Conservation (phyloP, 2,797 vertebrate genomes). For the Danio choprae region DNA sequence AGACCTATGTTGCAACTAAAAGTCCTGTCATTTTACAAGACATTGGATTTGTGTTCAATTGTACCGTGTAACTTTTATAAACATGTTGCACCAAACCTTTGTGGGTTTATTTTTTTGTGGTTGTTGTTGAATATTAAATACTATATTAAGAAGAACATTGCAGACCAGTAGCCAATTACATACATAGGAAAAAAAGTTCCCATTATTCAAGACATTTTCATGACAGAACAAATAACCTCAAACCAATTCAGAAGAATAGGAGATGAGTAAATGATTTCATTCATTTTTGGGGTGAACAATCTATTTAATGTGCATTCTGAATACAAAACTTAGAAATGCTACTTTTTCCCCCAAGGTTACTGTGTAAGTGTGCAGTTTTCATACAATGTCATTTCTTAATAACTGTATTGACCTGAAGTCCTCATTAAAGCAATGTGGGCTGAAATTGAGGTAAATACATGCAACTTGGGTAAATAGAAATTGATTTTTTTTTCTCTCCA, state of each 20-base stretch:
- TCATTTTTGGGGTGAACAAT: too few species aligned
- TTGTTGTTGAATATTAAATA: too few species aligned
- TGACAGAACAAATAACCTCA: too few species aligned
- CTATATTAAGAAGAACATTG: too few species aligned
- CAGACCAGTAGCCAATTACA: too few species aligned
- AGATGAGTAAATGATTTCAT: too few species aligned
- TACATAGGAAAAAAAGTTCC: too few species aligned
- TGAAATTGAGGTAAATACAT: constrained; percentile 32
- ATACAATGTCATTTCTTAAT: constrained; percentile 5
- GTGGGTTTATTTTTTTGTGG: too few species aligned
- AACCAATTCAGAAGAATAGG: too few species aligned
- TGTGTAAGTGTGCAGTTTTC: not conserved
- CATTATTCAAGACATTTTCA: too few species aligned
- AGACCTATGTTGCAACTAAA: constrained; percentile 68
- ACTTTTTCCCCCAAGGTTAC: not conserved
- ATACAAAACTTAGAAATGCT: not conserved
- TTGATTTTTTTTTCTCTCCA: constrained; percentile 41
- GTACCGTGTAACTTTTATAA: not conserved
- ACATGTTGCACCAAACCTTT: too few species aligned
- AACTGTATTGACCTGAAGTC: constrained; percentile 16
- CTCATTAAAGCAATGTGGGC: constrained; percentile 3
- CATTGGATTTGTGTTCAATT: constrained; percentile 17
- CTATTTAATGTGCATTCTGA: not conserved
- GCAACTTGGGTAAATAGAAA: constrained; percentile 54
- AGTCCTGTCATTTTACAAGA: constrained; percentile 65